These are phyloP conservation scores for Synergus laeviventris DNA, from an alignment of 2,888 invertebrate species.

Conservation along the genomic window DNA sequence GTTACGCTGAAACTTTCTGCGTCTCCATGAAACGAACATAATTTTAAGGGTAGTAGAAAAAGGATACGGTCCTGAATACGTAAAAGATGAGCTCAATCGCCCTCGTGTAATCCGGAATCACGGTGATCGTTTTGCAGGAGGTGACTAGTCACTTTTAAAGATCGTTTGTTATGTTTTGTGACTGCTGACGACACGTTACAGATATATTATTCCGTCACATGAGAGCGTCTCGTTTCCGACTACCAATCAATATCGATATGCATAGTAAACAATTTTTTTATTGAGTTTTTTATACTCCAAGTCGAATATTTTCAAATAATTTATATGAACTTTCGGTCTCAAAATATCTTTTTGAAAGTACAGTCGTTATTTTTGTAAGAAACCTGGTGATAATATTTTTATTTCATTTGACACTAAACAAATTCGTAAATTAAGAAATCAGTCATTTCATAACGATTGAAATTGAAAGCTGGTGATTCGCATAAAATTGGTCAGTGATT, in stretches of 20 bases:
- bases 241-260: constrained; percentile 8
- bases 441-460: constrained; percentile 39
- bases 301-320: not conserved
- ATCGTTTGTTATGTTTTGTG: constrained; percentile 65
- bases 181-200: not conserved
- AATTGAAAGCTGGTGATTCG: constrained; percentile 53
- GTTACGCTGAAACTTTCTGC: too few species aligned
- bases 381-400: too few species aligned
- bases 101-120: constrained; percentile 60
- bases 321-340: not conserved
- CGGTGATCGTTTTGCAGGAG: constrained; percentile 62
- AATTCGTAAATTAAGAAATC: not conserved
- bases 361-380: too few species aligned
- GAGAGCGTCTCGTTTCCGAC: constrained; percentile 29
- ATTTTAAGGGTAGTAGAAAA: not conserved
- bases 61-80: constrained; percentile 42
- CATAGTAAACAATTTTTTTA: constrained; percentile 4
- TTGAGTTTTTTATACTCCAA: not conserved
- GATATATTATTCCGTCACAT: constrained; percentile 42
- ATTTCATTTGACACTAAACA: not conserved
- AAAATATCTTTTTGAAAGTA: not conserved
- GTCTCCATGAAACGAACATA: not conserved
- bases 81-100: constrained; percentile 58
- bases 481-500: constrained; percentile 68
- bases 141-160: constrained; percentile 67